Percentiles rank a stretch among this genome's conserved stretches.
Conservation (phyloP, 2,113 vertebrate genomes). For the Hyaena hyaena region DNA sequence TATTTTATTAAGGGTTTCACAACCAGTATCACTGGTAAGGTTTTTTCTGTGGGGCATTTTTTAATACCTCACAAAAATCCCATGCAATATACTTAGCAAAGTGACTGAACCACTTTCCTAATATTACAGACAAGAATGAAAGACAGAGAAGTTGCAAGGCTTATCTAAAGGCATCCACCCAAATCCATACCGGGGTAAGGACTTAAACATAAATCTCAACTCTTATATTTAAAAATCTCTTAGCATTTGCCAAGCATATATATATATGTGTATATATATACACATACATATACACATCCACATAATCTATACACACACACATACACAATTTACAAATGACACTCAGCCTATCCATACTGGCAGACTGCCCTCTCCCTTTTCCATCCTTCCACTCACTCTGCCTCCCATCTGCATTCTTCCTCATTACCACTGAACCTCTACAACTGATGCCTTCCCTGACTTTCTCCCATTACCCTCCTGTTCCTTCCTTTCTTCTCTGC, state of each 20-base stretch:
- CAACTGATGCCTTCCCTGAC: not conserved
- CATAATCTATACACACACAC: not conserved
- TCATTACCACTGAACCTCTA: not conserved
- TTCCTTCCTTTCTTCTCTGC: not conserved
- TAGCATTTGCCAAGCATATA: not conserved
- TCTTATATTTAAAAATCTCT: not conserved
- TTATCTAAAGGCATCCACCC: not conserved
- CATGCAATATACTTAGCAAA: not conserved
- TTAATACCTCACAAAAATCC: not conserved
- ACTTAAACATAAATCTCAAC: not conserved
- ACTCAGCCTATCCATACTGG: not conserved
- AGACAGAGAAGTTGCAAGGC: constrained; percentile 19
- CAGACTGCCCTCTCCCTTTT: not conserved
- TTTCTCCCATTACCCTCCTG: not conserved
- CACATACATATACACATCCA: not conserved
- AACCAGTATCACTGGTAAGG: not conserved
- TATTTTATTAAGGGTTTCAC: not conserved
- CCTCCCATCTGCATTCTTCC: not conserved
- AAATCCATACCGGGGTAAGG: constrained; percentile 7
- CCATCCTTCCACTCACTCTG: not conserved
- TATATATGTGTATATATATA: not conserved
- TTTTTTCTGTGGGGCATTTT: not conserved
- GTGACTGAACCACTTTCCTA: not conserved
- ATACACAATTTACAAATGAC: not conserved
- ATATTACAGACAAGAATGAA: constrained; percentile 30